Conservation (phyloP, 2,888 invertebrate species). For the Choristoneura rosaceana region DNA sequence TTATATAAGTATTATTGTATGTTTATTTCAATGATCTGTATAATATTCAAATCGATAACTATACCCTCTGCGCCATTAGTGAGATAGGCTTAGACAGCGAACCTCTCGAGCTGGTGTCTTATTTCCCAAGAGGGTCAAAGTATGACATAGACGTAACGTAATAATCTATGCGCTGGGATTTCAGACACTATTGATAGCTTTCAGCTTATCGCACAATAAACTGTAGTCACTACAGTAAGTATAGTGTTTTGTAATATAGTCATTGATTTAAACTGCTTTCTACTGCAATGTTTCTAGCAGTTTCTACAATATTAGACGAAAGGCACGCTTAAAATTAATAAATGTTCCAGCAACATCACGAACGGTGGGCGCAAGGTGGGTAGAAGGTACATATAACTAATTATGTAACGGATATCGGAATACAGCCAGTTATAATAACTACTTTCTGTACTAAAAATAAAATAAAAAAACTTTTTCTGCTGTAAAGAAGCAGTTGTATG, state of each 20-base stretch:
- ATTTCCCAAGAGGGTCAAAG: conserved; percentile 34
- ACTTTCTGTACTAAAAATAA: too few relatives aligned
- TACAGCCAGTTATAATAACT: too few relatives aligned
- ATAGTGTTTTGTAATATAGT: too few relatives aligned
- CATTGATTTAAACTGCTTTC: too few relatives aligned
- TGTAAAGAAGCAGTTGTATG: too few relatives aligned
- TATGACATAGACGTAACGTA: conserved; percentile 29
- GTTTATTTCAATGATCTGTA: background rate
- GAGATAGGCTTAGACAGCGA: conserved; percentile 23
- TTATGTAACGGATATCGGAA: too few relatives aligned
- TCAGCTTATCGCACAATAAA: conserved; percentile 6
- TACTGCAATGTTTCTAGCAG: background rate
- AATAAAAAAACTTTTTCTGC: too few relatives aligned
- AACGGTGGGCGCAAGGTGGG: too few relatives aligned
- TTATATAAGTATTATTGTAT: background rate
- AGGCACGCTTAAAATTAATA: too few relatives aligned
- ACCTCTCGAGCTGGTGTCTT: conserved; percentile 11
- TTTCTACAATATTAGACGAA: background rate
- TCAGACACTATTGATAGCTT: conserved; percentile 21
- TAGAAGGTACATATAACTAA: too few relatives aligned
- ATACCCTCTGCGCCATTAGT: conserved; percentile 40
- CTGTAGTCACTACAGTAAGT: too few relatives aligned
- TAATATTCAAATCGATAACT: background rate
- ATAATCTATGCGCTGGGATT: conserved; percentile 25
- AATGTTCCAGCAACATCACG: too few relatives aligned